These are phyloP conservation scores for Melanostoma scalare DNA, from an alignment of 2,888 invertebrate species.

Conservation along the genomic window DNA sequence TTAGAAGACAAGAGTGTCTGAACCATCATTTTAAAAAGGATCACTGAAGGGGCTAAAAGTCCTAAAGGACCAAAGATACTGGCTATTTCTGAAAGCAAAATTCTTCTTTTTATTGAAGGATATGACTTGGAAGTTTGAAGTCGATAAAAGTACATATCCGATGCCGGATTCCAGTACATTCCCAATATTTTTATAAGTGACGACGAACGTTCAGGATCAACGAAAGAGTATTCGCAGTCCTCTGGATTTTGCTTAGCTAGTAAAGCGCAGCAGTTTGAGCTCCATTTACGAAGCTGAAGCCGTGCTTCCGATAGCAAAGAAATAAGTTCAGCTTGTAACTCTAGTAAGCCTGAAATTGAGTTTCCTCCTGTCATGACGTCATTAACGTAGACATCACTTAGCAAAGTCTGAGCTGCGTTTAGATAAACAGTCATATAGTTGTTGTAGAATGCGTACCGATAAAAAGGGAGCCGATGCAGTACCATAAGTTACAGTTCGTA, in stretches of 20 bases:
- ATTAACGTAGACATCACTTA: conserved; percentile 67
- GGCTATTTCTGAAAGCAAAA: conserved; percentile 44
- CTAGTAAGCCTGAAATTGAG: conserved; percentile 19
- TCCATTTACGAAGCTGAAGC: too few relatives aligned
- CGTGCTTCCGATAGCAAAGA: conserved; percentile 55
- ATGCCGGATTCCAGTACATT: neutral
- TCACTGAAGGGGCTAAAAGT: too few relatives aligned
- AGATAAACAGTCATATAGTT: conserved; percentile 46
- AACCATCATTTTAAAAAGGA: too few relatives aligned
- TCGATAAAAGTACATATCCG: neutral
- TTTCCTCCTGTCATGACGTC: conserved; percentile 60
- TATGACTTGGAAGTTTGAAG: conserved; percentile 36
- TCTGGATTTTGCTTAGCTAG: neutral
- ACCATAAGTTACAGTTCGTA: conserved; percentile 68
- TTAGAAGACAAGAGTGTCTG: too few relatives aligned
- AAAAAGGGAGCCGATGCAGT: conserved; percentile 63
- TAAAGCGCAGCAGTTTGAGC: conserved; percentile 34
- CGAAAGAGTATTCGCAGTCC: conserved; percentile 29
- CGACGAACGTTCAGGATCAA: neutral
- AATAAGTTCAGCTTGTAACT: conserved; percentile 46
- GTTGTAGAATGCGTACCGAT: conserved; percentile 62
- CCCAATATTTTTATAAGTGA: conserved; percentile 1
- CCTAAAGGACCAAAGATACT: too few relatives aligned
- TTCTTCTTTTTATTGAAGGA: conserved; percentile 43
- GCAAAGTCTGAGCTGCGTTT: conserved; percentile 44